Percentiles rank a stretch among this genome's conserved stretches.
These are phyloP conservation scores for Labrus mixtus DNA, from an alignment of 2,113 vertebrate species.

Conservation along the genomic window DNA sequence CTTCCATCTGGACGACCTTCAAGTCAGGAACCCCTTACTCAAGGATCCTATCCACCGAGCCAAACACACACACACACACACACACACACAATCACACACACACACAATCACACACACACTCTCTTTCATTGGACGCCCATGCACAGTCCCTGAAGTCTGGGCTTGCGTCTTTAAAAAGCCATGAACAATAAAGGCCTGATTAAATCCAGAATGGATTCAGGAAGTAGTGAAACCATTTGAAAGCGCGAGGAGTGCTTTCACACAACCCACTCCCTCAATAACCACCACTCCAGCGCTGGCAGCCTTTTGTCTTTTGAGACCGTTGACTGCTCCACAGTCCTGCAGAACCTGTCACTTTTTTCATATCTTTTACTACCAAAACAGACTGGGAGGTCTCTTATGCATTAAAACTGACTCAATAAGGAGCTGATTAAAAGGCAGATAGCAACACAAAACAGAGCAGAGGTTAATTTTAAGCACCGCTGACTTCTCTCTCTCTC, in stretches of 20 bases:
- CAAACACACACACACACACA: conserved; percentile 20
- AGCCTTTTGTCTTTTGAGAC: conserved; percentile 38
- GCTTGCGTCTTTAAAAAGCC: conserved; percentile 50
- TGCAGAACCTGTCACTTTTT: conserved; percentile 33
- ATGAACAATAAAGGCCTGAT: conserved; percentile 50
- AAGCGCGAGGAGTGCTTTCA: conserved; percentile 49
- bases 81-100: conserved; percentile 4
- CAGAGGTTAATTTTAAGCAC: background rate
- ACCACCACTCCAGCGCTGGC: conserved; percentile 35
- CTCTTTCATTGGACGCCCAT: conserved; percentile 24
- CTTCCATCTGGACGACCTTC: conserved; percentile 48
- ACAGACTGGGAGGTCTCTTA: conserved; percentile 29
- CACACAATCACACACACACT: background rate
- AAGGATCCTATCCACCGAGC: conserved; percentile 6
- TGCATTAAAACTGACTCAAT: background rate
- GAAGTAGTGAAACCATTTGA: conserved; percentile 51
- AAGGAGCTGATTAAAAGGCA: conserved; percentile 4
- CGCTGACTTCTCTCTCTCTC: conserved; percentile 1
- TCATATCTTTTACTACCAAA: conserved; percentile 38
- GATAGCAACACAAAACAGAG: background rate
- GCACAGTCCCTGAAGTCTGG: conserved; percentile 25
- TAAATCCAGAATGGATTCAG: conserved; percentile 50
- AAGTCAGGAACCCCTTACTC: conserved; percentile 24
- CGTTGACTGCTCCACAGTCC: conserved; percentile 50
- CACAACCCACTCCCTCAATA: conserved; percentile 33